A percentile compares a stretch with the other conserved stretches of the same genome.
phyloP scores from a whole-genome alignment of 2,113 vertebrate genomes.

The Platichthys flesus region DNA sequence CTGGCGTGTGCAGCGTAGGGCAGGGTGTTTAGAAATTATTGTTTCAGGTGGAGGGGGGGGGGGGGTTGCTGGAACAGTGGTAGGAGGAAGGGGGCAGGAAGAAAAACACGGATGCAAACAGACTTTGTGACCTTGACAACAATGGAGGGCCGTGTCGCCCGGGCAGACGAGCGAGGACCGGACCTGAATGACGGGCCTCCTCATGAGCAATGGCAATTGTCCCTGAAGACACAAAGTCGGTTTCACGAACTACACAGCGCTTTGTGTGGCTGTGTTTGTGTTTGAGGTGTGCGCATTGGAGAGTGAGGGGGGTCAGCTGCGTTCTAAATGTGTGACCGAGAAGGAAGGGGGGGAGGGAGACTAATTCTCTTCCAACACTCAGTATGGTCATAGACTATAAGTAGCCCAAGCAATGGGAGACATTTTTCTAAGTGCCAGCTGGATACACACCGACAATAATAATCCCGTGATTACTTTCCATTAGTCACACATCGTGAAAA shows the following conservation, averaged over 20 bases:
- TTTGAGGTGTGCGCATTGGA: conserved; percentile 5
- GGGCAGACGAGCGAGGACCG: conserved; percentile 36
- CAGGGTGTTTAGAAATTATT: conserved; percentile 42
- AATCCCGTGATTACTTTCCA: conserved; percentile 56
- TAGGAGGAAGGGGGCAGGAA: conserved; percentile 1
- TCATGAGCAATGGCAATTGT: conserved; percentile 30
- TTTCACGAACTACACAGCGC: conserved; percentile 26
- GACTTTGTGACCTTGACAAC: conserved; percentile 52
- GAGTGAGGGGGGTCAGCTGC: not conserved
- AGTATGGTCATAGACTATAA: conserved; percentile 60
- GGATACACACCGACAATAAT: conserved; percentile 40
- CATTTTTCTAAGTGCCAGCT: conserved; percentile 31
- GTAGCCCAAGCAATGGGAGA: conserved; percentile 42
- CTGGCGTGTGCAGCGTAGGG: conserved; percentile 24
- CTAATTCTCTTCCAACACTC: conserved; percentile 39
- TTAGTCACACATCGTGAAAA: conserved; percentile 54
- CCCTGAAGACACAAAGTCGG: conserved; percentile 30
- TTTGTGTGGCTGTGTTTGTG: conserved; percentile 22
- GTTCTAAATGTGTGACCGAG: conserved; percentile 20
- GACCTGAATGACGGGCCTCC: conserved; percentile 51
- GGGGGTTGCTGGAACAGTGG: conserved; percentile 8
- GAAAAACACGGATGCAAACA: conserved; percentile 45
- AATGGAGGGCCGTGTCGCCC: conserved; percentile 42
- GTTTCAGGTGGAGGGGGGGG: conserved; percentile 25
- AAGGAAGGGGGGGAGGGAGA: conserved; percentile 1